These are phyloP conservation scores for Pocota personata DNA, from an alignment of 2,888 invertebrate species.

Conservation along the genomic window DNA sequence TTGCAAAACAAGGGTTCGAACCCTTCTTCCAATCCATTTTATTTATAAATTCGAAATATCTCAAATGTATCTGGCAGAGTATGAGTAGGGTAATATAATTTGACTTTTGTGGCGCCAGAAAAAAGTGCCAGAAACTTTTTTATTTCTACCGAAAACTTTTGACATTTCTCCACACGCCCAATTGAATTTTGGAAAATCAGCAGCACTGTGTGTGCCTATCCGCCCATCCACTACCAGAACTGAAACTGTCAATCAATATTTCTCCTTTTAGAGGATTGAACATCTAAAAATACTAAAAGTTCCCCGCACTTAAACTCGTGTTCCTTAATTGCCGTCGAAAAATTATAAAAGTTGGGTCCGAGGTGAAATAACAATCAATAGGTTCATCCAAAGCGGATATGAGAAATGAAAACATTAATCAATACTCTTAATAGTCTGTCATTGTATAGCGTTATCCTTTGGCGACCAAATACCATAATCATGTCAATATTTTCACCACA, in stretches of 20 bases:
- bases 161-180: slow-evolving; percentile 23
- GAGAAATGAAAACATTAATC: slow-evolving; percentile 12
- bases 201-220: neutral
- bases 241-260: slow-evolving; percentile 13
- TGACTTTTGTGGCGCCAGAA: slow-evolving; percentile 9
- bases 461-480: neutral
- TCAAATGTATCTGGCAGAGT: neutral
- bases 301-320: neutral
- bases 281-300: slow-evolving; percentile 1
- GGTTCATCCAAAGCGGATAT: neutral
- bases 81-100: slow-evolving; percentile 6
- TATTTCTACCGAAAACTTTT: slow-evolving; percentile 6
- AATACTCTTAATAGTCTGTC: slow-evolving; percentile 2
- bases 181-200: slow-evolving; percentile 2
- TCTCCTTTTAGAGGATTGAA: neutral
- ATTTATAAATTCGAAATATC: slow-evolving; percentile 1
- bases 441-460: too few species aligned
- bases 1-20: neutral
- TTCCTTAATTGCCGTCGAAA: neutral
- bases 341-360: neutral
- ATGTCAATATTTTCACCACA: neutral
- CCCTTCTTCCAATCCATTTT: neutral
- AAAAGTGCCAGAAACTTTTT: slow-evolving; percentile 6
- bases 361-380: neutral
- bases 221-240: neutral